These are phyloP conservation scores for Ginglymostoma cirratum DNA, from an alignment of 2,113 vertebrate species.

Conservation along the genomic window DNA sequence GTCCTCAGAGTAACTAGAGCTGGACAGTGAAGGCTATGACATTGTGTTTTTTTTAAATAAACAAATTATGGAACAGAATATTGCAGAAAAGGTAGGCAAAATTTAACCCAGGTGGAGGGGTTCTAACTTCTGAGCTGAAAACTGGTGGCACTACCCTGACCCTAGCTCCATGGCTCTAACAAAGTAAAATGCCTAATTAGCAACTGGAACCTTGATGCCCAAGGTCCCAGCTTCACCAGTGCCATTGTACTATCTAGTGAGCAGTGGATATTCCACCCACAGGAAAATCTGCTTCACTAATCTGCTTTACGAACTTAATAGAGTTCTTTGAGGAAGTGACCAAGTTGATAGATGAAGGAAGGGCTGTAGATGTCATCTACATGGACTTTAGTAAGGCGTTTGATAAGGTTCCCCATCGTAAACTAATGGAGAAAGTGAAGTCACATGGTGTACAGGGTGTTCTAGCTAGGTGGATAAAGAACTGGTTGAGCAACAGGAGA, in stretches of 20 bases:
- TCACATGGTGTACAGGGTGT: too few relatives aligned
- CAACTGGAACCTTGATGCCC: too few relatives aligned
- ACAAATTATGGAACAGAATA: not conserved
- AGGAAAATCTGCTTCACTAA: not conserved
- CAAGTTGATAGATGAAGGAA: too few relatives aligned
- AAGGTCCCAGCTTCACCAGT: too few relatives aligned
- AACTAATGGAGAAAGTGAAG: too few relatives aligned
- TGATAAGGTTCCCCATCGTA: too few relatives aligned
- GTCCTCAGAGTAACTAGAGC: not conserved
- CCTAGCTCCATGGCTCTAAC: not conserved
- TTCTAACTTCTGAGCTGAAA: not conserved
- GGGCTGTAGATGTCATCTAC: too few relatives aligned
- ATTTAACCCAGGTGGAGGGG: not conserved
- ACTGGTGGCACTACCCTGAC: not conserved
- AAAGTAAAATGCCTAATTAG: not conserved
- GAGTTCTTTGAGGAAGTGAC: too few relatives aligned
- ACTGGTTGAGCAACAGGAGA: too few relatives aligned
- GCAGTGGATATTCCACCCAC: not conserved
- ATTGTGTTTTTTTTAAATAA: not conserved
- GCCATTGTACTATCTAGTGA: not conserved
- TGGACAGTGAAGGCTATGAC: not conserved
- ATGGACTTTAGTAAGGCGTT: too few relatives aligned
- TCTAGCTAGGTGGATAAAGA: too few relatives aligned
- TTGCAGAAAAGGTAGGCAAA: not conserved
- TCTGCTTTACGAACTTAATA: too few relatives aligned